Evolutionary conservation across 2,113 vertebrate genomes (phyloP), one percentile per base, ranked within the genome.

Genomic region (Centropus bengalensis): DNA sequence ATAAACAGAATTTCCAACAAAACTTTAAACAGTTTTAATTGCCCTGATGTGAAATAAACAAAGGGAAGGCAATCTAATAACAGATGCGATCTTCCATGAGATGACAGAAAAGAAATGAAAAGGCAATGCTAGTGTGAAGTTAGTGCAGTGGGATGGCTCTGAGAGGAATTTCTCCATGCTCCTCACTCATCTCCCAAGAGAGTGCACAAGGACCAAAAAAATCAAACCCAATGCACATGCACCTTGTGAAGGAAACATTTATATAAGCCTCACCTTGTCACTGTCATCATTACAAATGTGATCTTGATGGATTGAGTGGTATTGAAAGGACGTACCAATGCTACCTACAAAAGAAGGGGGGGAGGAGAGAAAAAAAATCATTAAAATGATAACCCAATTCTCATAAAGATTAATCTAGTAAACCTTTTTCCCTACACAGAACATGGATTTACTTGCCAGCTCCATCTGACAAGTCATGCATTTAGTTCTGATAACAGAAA

Each of bases 221-320:
- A 36, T 22, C 54, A 32, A 26, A 8, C 16, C 15, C 62, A 74
- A 24, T 78, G 86, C 66, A 84, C 51, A 94, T 69, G 64, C 59
- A 95, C 81, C 79, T 91, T 82, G 76, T 90, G 79, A 78, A 73
- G 71, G 28, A 95, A 94, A 92, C 63, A 95, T 93, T 95, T 91
- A 89, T 87, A 86, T 88, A 40, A 59, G 87, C 83, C 97, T 98
- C 97, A 98, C 98, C 98, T 98, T 98, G 96, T 98, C 98, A 97
- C 97, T 97, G 97, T 98, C 98, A 97, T 98, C 98, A 96, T 97
- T 98, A 97, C 97, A 98, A 96, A 98, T 98, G 92, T 98, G 98
- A 95, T 98, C 98, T 96, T 98, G 98, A 97, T 98, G 98, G 94
- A 98, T 94, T 92, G 98, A 96, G 94, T 98, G 98, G 96, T 97